Conservation (phyloP, 2,888 invertebrate species). For the Mesochorus sp. region DNA sequence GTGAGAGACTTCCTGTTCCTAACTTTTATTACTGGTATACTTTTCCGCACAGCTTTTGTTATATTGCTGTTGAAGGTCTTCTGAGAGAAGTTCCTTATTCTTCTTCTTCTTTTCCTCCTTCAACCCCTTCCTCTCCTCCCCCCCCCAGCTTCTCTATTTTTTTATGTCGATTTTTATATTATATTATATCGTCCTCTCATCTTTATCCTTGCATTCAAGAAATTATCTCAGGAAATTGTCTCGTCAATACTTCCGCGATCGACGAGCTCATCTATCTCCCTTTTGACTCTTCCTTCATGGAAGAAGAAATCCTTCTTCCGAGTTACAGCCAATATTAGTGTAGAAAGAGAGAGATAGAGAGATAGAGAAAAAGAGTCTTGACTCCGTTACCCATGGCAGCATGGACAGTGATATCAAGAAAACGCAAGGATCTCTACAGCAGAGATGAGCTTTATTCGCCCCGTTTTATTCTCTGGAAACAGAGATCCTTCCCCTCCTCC, state of each 20-base stretch:
- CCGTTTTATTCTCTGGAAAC: conserved; percentile 26
- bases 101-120: background rate
- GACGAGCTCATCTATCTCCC: conserved; percentile 15
- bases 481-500: conserved; percentile 9
- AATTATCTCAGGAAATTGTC: conserved; percentile 68
- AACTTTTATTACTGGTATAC: conserved; percentile 14
- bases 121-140: background rate
- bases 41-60: conserved; percentile 35
- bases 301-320: background rate
- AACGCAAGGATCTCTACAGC: background rate
- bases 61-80: background rate
- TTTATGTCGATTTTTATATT: too few relatives aligned
- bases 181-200: conserved; percentile 3
- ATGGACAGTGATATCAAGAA: conserved; percentile 19
- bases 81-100: background rate
- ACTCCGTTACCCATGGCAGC: conserved; percentile 44
- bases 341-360: background rate
- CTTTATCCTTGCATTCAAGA: conserved; percentile 51
- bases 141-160: conserved; percentile 44
- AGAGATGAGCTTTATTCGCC: conserved; percentile 31
- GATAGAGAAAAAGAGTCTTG: conserved; percentile 16
- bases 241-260: conserved; percentile 66
- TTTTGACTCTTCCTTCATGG: background rate
- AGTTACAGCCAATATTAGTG: background rate
- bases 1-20: background rate